Evolutionary conservation across 2,888 invertebrate genomes (phyloP), one percentile per base, ranked within the genome.

Genomic region (Phyllotreta striolata): DNA sequence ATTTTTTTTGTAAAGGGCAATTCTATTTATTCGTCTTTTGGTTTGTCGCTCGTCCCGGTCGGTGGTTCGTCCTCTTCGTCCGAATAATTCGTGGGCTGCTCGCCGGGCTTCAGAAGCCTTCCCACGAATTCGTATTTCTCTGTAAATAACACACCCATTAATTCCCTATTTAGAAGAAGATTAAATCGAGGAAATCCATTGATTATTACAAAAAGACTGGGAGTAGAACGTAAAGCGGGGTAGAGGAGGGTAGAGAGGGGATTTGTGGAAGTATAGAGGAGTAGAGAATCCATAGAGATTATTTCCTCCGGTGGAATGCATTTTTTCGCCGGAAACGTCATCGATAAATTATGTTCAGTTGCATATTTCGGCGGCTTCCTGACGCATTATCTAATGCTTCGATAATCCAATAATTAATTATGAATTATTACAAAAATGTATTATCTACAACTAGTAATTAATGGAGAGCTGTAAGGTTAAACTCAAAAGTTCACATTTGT

Each of bases 111-210:
- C 78, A 98, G 82, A 58, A 98, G 84, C 76, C 91, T 89, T 10
- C 98, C 98, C 40, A 98, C 93, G 69, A 91, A 88, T 43, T 93
- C 92, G 82, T 98, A 98, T 82, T 93, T 96, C 85, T 98, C 97
- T 96, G 85, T 37, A 76, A 74, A 73, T 61, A 56, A 66, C 70
- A 64, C 57, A 46, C 35, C 39, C n/a, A 24, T 24, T 14, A 51
- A 37, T 35, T 35, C 10, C 24, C 9, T 6, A 44, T n/a, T 5
- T 10, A 44, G n/a, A 44, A 44, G 12, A 44, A n/a, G 12, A 43
- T 7, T 5, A 10, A 43, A 43, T 43, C 12, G 7, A n/a, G 3
- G 43, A 12, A 43, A 43, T 5, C 43, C 8, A 7, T 3, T 7
- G 43, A 43, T 43, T 43, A 3, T 43, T 6, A 43, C 8, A 7